phyloP scores from a whole-genome alignment of 2,888 invertebrate genomes.

The Volucella inanis region DNA sequence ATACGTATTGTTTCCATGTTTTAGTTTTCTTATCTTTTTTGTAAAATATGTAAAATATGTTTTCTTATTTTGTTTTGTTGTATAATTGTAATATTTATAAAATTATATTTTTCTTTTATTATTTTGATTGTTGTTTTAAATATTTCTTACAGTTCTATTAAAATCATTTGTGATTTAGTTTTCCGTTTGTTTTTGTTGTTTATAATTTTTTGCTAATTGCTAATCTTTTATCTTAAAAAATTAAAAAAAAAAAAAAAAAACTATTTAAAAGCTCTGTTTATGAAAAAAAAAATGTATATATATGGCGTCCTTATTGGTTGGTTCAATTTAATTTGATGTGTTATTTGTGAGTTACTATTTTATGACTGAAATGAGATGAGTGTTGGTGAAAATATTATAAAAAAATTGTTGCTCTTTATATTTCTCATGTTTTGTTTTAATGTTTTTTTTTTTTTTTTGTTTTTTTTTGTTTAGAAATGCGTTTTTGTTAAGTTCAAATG shows the following conservation, averaged over 20 bases:
- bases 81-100: conserved; percentile 48
- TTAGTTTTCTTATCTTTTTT: background rate
- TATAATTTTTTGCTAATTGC: conserved; percentile 6
- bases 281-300: conserved; percentile 44
- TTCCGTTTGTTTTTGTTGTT: conserved; percentile 4
- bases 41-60: conserved; percentile 6
- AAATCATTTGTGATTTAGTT: conserved; percentile 50
- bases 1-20: background rate
- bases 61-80: conserved; percentile 7
- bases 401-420: too few species aligned
- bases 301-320: conserved; percentile 65
- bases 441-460: background rate
- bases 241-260: too few species aligned
- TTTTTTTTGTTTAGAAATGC: conserved; percentile 50
- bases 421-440: too few species aligned
- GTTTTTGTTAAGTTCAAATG: conserved; percentile 6
- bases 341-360: conserved; percentile 64
- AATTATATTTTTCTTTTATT: conserved; percentile 52
- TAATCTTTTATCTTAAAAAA: conserved; percentile 13
- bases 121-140: conserved; percentile 34
- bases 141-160: conserved; percentile 40
- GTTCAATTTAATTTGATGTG: conserved; percentile 56
- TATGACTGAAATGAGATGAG: conserved; percentile 74
- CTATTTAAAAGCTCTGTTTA: conserved; percentile 46
- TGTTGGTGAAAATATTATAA: conserved; percentile 49